phyloP scores from a whole-genome alignment of 2,888 invertebrate species.

The Halocaridina rubra region DNA sequence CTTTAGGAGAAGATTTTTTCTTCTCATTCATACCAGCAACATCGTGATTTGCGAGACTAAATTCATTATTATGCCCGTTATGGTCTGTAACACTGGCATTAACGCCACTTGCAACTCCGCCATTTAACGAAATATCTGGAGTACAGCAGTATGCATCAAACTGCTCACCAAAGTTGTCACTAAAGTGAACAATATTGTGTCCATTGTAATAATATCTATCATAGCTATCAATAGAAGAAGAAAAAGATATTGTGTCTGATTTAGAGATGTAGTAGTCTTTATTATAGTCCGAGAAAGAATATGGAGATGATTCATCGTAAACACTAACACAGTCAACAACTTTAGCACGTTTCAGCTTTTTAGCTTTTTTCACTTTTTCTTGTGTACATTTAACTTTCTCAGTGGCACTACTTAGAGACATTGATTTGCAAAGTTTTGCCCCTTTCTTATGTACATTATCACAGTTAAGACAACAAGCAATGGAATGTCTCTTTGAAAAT shows the following conservation, averaged over 20 bases:
- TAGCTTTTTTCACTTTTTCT: slow-evolving; percentile 34
- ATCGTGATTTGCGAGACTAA: neutral
- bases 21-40: neutral
- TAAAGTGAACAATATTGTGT: slow-evolving; percentile 36
- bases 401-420: slow-evolving; percentile 9
- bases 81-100: neutral
- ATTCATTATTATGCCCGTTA: slow-evolving; percentile 4
- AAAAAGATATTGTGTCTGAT: slow-evolving; percentile 1
- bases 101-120: neutral
- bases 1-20: neutral
- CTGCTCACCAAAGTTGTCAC: slow-evolving; percentile 5
- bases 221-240: neutral
- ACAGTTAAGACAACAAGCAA: slow-evolving; percentile 16
- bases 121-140: neutral
- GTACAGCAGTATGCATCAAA: neutral
- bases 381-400: slow-evolving; percentile 10
- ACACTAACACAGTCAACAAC: neutral
- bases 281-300: neutral
- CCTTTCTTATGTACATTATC: slow-evolving; percentile 23
- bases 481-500: slow-evolving; percentile 32
- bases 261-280: slow-evolving; percentile 6
- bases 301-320: neutral
- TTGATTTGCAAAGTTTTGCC: slow-evolving; percentile 20
- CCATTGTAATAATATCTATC: slow-evolving; percentile 34
- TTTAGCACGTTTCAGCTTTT: slow-evolving; percentile 22